These are phyloP conservation scores for Yasuhikotakia modesta DNA, from an alignment of 2,797 vertebrate species.

Conservation along the genomic window DNA sequence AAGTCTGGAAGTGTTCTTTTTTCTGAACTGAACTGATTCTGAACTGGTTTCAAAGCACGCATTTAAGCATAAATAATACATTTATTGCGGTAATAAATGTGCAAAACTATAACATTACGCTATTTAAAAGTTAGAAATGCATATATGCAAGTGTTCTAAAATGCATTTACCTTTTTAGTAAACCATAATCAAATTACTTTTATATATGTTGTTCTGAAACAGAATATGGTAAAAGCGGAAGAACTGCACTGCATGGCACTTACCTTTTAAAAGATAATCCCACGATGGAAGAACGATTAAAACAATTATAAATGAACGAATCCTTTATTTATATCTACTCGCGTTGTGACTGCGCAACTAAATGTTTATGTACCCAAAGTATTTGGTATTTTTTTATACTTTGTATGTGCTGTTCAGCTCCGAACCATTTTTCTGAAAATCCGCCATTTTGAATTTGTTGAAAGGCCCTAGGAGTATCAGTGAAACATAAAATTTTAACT, in stretches of 20 bases:
- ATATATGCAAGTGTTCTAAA: background rate
- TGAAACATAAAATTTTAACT: background rate
- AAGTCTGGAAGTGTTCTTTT: background rate
- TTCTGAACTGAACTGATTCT: background rate
- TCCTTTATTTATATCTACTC: conserved; percentile 48
- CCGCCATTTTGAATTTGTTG: conserved; percentile 78
- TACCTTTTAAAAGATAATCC: conserved; percentile 71
- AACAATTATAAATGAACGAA: conserved; percentile 45
- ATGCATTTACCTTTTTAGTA: background rate
- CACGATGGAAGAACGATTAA: conserved; percentile 43
- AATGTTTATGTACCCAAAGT: conserved; percentile 55
- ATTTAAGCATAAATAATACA: background rate
- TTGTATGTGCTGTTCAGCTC: conserved; percentile 62
- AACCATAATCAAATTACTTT: background rate
- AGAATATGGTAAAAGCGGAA: conserved; percentile 42
- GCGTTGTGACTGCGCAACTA: conserved; percentile 44
- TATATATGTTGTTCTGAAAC: conserved; percentile 48
- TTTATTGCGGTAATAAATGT: background rate
- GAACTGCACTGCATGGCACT: conserved; percentile 64
- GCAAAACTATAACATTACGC: background rate
- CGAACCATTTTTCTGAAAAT: conserved; percentile 72
- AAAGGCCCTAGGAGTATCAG: conserved; percentile 41
- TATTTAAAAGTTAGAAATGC: background rate
- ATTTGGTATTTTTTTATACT: conserved; percentile 48
- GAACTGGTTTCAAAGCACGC: background rate